phyloP scores from a whole-genome alignment of 1,140 invertebrate genomes.

The Scaptomyza graminum region DNA sequence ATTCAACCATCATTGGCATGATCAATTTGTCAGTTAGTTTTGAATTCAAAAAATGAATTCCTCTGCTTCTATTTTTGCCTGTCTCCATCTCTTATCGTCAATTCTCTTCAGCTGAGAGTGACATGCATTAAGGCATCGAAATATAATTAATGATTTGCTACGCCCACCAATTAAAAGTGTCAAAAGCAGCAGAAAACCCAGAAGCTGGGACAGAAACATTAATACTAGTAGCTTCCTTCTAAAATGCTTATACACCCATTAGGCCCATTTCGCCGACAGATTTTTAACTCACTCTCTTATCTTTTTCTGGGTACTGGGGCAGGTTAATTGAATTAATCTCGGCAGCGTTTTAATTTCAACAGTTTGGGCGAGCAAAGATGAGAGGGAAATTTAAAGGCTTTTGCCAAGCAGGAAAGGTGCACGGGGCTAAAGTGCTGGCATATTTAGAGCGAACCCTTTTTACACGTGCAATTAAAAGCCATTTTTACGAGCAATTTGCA shows the following conservation, averaged over 20 bases:
- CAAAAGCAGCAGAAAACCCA: slow-evolving; percentile 51
- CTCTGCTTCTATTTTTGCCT: neutral
- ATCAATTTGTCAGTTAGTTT: too few relatives aligned
- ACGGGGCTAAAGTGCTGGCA: slow-evolving; percentile 27
- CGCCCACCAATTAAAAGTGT: slow-evolving; percentile 76
- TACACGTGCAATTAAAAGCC: slow-evolving; percentile 70
- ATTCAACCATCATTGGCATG: too few relatives aligned
- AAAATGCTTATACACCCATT: slow-evolving; percentile 46
- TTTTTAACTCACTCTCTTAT: slow-evolving; percentile 26
- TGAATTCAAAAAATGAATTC: too few relatives aligned
- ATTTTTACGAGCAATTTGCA: slow-evolving; percentile 76
- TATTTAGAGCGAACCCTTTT: slow-evolving; percentile 55
- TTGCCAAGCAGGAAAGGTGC: neutral
- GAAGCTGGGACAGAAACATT: neutral
- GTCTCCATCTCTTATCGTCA: neutral
- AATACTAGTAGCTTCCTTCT: neutral
- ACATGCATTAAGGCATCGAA: slow-evolving; percentile 64
- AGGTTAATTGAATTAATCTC: slow-evolving; percentile 76
- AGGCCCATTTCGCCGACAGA: slow-evolving; percentile 32
- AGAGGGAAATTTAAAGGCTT: slow-evolving; percentile 1
- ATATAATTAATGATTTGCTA: slow-evolving; percentile 79
- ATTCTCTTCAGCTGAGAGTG: slow-evolving; percentile 41
- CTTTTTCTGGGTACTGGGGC: slow-evolving; percentile 24
- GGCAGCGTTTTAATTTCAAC: slow-evolving; percentile 59
- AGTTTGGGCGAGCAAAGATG: slow-evolving; percentile 25